Evolutionary conservation across 1,140 invertebrate species (phyloP), one percentile per base, ranked within the genome.

Genomic region (Mesaphorura yosii): DNA sequence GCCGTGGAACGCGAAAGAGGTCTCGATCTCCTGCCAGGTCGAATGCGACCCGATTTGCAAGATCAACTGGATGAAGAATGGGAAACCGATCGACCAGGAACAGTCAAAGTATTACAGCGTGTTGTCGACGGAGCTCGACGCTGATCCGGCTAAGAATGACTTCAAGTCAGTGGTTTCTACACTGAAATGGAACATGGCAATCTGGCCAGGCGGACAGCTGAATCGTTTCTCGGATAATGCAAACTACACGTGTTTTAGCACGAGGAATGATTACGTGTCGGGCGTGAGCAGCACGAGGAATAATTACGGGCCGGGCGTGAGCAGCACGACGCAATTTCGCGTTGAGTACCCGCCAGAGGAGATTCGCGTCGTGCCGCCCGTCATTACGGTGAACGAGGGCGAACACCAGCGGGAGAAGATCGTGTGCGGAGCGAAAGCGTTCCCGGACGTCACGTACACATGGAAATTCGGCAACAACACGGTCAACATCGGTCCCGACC

Each of bases 261-360:
- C 78, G 12, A 70, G 73, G 4, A 91, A 90, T 40, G 38, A 28
- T n/a, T 44, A 56, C 10, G 83, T 82, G 0, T 23, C 49, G 28
- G 58, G 58, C 19, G 85, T 90, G 34, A 79, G 79, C 50, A 86
- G 83, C 64, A 82, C 78, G 23, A 88, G 85, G 12, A 28, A 52
- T 26, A n/a, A n/a, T 27, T 48, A 49, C 10, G 83, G 82, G 0
- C 25, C 37, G 28, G 50, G 50, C 27, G 85, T 90, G 34, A 79
- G 79, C 50, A 86, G 82, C 64, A 82, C 78, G 23, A 88, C 85
- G 12, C 77, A 80, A 64, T 86, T 92, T 59, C 79, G 80, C 34
- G 86, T 91, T 20, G 87, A 92, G 73, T 93, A 86, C 77, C 83
- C 88, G 51, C 88, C 88, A 3, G 84, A 88, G 65, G 81, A 87